Base-by-base conservation (phyloP, 2,113 vertebrate genomes). In the Rhagologus leucostigma region DNA sequence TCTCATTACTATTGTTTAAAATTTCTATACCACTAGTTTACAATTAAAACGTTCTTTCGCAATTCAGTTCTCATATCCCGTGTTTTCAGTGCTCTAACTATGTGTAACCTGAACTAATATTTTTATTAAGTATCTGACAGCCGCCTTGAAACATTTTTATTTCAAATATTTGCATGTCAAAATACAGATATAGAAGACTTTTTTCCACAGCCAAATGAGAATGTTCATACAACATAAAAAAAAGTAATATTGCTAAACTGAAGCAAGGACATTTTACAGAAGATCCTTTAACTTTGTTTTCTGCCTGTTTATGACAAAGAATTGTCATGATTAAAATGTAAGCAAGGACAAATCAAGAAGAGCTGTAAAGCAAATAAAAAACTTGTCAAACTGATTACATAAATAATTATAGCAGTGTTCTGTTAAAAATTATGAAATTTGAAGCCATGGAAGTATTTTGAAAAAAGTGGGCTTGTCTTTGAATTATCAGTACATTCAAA, bases 1-100 rank as follows among this genome's bases (percentile, higher is more conserved):
- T 94, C 94, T 94, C 75, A 90, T 95, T 97, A 93, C 80, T 76
- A 96, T 97, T 95, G 94, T 95, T 97, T 96, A 93, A 96, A 94
- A 81, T 71, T 93, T 91, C 78, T 90, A 11, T 87, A 75, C 60
- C 46, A 67, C 75, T 95, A 91, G 77, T 82, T 95, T 94, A 90
- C 67, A 94, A 88, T 84, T 94, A 93, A 84, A 95, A 73, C 0
- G 64, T 69, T 95, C 68, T 94, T 95, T 95, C 83, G 85, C 7
- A 5, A 41, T 60, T 93, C 79, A 33, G 22, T 87, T 91, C 92
- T 96, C 87, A 84, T 94, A 92, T 71, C 44, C 41, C 50, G 2
- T 68, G 46, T 79, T 93, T 95, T 77, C 65, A 44, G 62, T 76
- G 32, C 37, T 82, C 42, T 76, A 84, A 81, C 55, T 87, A 89